Percentiles rank a stretch among this genome's conserved stretches.
phyloP scores from a whole-genome alignment of 92 coral and sea anemone genomes.

The Porites lobata region DNA sequence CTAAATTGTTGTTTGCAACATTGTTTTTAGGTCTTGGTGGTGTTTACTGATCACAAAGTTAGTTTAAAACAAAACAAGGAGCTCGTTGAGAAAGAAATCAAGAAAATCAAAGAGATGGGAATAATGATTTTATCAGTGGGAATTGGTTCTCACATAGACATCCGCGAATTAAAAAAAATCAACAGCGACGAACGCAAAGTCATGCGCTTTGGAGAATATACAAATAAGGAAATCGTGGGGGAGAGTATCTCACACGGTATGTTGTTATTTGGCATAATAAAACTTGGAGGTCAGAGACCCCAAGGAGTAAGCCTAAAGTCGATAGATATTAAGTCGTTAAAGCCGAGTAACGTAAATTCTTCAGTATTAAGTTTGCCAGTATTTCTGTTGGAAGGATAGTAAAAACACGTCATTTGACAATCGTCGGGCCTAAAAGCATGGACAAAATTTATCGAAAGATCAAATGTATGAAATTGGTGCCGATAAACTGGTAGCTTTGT shows the following conservation, averaged over 20 bases:
- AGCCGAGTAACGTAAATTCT: not conserved
- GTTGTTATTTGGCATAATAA: not conserved
- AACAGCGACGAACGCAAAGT: not conserved
- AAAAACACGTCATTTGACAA: too few relatives aligned
- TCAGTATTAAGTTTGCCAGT: too few relatives aligned
- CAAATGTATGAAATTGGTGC: too few relatives aligned
- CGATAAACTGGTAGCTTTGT: too few relatives aligned
- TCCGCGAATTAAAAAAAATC: not conserved
- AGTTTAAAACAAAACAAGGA: not conserved
- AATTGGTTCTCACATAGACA: not conserved
- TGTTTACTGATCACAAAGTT: not conserved
- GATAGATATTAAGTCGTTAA: too few relatives aligned
- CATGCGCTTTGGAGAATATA: constrained; percentile 9
- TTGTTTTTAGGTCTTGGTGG: not conserved
- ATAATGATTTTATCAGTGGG: not conserved
- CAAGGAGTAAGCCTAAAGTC: not conserved
- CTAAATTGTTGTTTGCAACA: not conserved
- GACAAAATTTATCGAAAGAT: too few relatives aligned
- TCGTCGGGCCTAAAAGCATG: too few relatives aligned
- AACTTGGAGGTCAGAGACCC: not conserved
- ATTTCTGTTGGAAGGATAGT: too few relatives aligned
- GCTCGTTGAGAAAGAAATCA: not conserved
- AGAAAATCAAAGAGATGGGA: not conserved
- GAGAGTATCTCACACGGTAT: not conserved
- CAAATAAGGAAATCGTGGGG: not conserved